These are phyloP conservation scores for Drosophila malerkotliana DNA, from an alignment of 1,140 invertebrate species.

Conservation along the genomic window DNA sequence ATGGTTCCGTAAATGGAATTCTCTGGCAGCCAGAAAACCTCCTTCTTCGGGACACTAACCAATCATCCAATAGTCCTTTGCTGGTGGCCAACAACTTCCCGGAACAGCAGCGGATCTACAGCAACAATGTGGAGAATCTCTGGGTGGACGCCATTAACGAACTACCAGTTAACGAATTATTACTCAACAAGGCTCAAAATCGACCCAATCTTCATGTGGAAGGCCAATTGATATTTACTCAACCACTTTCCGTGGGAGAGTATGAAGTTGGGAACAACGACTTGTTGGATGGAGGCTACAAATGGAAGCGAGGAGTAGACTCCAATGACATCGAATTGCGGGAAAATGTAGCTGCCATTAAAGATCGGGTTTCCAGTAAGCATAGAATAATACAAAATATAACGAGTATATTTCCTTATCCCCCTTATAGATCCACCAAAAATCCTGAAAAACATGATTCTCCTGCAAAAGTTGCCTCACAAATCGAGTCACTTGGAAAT, in stretches of 20 bases:
- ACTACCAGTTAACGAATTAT: constrained; percentile 53
- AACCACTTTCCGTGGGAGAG: constrained; percentile 58
- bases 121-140: constrained; percentile 69
- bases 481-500: constrained; percentile 23
- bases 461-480: constrained; percentile 52
- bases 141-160: constrained; percentile 67
- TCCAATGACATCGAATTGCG: constrained; percentile 22
- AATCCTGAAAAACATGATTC: constrained; percentile 46
- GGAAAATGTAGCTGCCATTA: constrained; percentile 50
- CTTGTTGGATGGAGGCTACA: constrained; percentile 7
- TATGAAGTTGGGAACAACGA: constrained; percentile 44
- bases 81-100: constrained; percentile 54
- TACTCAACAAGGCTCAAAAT: constrained; percentile 61
- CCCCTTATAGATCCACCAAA: constrained; percentile 30
- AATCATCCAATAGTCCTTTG: constrained; percentile 55
- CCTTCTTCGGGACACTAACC: constrained; percentile 55
- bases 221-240: constrained; percentile 61
- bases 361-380: constrained; percentile 50
- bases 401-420: neutral
- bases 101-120: constrained; percentile 50
- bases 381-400: too few species aligned
- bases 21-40: constrained; percentile 51
- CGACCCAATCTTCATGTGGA: constrained; percentile 60
- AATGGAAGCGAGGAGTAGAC: constrained; percentile 37
- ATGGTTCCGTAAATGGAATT: constrained; percentile 63